Base-by-base conservation (phyloP, 2,113 vertebrate species). In the Ranitomeya imitator region DNA sequence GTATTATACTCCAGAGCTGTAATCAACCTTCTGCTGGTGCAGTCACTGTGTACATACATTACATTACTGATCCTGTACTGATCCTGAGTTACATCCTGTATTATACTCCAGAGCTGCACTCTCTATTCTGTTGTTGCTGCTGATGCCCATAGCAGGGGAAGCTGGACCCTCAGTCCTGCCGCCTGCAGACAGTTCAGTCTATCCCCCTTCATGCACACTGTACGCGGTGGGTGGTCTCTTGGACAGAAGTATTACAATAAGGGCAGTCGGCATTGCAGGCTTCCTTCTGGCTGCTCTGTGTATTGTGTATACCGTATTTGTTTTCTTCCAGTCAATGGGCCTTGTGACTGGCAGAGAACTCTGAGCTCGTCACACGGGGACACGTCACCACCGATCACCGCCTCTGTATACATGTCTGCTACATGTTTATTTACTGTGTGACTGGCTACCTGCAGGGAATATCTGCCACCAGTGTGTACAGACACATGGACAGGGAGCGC, bases 281-380 rank as follows among this genome's bases (percentile, higher is more conserved):
- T 2, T 45, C 37, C 37, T 45, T 45, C 37, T 45, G 37, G 3
- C 37, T 54, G 45, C 21, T n/a, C 76, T 60, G 14, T 81, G 9
- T 61, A 2, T 8, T 23, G 3, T 79, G 69, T 71, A 31, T 71
- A n/a, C n/a, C n/a, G n/a, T n/a, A 54, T 79, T 61, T 81, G 79
- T 61, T 81, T 81, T 37, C 59, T 12, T 45, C n/a, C 79, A 60
- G 57, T 81, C 79, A 57, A 23, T 80, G 52, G 23, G 78, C n/a
- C 10, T 80, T 59, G 71, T 26, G 54, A 15, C 78, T 80, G 78
- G 13, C 54, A 31, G 54, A 21, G 76, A 12, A 55, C 51, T 9
- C 51, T 12, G 51, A n/a, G 76, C 52, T 21, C 21, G 76, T 54
- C 78, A 79, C 14, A 54, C 12, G 23, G 54, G 74, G 16, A 26